Conservation (phyloP, 2,888 invertebrate species). For the Agrilus cyanescens region DNA sequence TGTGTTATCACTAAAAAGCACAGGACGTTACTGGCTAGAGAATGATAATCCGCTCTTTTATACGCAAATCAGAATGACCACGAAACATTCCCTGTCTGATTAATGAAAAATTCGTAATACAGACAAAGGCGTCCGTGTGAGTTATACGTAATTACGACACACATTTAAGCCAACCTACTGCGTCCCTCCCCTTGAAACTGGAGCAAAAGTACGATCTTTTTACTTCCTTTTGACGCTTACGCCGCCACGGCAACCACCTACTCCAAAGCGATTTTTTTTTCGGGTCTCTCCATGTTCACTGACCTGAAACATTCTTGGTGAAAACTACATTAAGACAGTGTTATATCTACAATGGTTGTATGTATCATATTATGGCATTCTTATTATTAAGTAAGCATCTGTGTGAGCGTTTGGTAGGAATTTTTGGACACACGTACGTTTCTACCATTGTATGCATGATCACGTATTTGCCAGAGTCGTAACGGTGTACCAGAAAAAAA, state of each 20-base stretch:
- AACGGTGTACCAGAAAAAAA: too few species aligned
- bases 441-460: too few species aligned
- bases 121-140: too few species aligned
- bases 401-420: too few species aligned
- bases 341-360: too few species aligned
- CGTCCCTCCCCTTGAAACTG: constrained; percentile 13
- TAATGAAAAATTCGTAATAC: constrained; percentile 16
- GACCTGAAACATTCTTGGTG: constrained; percentile 12
- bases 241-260: constrained; percentile 12
- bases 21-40: constrained; percentile 17
- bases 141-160: too few species aligned
- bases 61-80: constrained; percentile 20
- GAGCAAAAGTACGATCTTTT: constrained; percentile 19
- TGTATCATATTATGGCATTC: background rate
- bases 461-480: too few species aligned
- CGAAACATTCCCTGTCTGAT: constrained; percentile 25
- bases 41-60: constrained; percentile 21
- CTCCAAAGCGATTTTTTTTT: constrained; percentile 15
- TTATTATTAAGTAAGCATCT: too few species aligned
- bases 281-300: constrained; percentile 18
- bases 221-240: constrained; percentile 11
- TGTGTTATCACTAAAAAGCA: constrained; percentile 19
- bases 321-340: too few species aligned
- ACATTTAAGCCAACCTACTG: too few species aligned
- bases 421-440: too few species aligned